Percentiles rank a stretch among this genome's conserved stretches.
Evolutionary conservation across 2,797 vertebrate species (phyloP).

Genomic region (Poeciliopsis infans): DNA sequence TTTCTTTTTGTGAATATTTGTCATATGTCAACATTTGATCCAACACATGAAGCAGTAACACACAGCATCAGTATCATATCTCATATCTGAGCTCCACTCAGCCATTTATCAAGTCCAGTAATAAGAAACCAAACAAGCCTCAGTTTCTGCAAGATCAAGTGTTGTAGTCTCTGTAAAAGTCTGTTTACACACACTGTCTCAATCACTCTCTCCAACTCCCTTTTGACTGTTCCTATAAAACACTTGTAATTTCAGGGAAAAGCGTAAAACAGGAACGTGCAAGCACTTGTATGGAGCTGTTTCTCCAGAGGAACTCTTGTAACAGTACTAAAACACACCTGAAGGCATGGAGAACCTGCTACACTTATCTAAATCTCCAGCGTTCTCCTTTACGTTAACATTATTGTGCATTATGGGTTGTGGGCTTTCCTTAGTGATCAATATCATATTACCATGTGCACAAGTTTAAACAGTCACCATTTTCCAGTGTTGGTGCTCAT

Average conservation of each 20-base stretch:
- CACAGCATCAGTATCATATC: slow-evolving; percentile 14
- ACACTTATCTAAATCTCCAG: neutral
- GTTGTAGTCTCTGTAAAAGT: slow-evolving; percentile 8
- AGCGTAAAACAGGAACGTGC: slow-evolving; percentile 18
- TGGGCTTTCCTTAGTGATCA: neutral
- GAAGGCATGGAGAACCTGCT: slow-evolving; percentile 24
- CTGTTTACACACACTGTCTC: slow-evolving; percentile 15
- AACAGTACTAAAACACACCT: slow-evolving; percentile 12
- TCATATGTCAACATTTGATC: slow-evolving; percentile 26
- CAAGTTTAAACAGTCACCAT: neutral
- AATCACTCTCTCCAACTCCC: slow-evolving; percentile 35
- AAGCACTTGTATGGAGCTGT: neutral
- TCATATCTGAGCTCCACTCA: neutral
- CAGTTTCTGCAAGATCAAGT: slow-evolving; percentile 12
- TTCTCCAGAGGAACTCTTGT: slow-evolving; percentile 28
- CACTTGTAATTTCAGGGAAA: slow-evolving; percentile 71
- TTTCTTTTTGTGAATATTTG: slow-evolving; percentile 34
- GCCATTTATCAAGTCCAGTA: slow-evolving; percentile 56
- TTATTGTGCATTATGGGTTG: neutral
- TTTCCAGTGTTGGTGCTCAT: neutral
- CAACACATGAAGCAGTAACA: slow-evolving; percentile 40
- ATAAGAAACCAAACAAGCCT: slow-evolving; percentile 33
- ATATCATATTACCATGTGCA: neutral
- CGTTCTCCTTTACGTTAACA: neutral
- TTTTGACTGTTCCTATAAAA: slow-evolving; percentile 46